These are phyloP conservation scores for Eudyptes chrysolophus DNA, from an alignment of 2,113 vertebrate species.

Conservation along the genomic window DNA sequence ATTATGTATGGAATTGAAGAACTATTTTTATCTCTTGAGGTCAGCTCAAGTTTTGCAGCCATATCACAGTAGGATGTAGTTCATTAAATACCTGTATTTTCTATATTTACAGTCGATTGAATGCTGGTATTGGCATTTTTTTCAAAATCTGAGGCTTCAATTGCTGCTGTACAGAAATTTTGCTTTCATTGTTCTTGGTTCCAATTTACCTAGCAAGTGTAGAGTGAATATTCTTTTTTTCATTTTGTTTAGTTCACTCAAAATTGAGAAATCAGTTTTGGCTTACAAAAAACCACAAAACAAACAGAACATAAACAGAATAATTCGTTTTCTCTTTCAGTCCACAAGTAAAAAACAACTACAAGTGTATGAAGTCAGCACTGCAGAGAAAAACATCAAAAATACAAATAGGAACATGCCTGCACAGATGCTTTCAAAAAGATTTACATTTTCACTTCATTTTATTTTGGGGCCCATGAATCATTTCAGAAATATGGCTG, in stretches of 20 bases:
- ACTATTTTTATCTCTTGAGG: not conserved
- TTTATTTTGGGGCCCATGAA: not conserved
- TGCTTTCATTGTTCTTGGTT: not conserved
- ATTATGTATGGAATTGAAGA: not conserved
- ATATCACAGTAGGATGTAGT: not conserved
- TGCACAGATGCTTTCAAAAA: not conserved
- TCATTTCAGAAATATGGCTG: not conserved
- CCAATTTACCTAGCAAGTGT: not conserved
- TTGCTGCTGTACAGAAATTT: not conserved
- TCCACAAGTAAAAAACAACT: not conserved
- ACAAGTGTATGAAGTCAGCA: not conserved
- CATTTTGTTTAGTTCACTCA: not conserved
- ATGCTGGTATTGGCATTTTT: not conserved
- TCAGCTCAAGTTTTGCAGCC: not conserved
- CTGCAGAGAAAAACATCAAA: not conserved
- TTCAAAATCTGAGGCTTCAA: not conserved
- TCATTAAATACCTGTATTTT: not conserved
- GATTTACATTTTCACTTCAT: not conserved
- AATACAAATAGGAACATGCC: not conserved
- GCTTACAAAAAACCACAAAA: not conserved
- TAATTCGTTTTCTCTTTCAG: not conserved
- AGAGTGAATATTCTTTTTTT: not conserved
- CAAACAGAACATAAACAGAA: not conserved
- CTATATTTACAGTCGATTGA: not conserved
- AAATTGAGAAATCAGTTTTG: not conserved